These are phyloP conservation scores for Eciton burchellii DNA, from an alignment of 1,140 invertebrate species.

Conservation along the genomic window DNA sequence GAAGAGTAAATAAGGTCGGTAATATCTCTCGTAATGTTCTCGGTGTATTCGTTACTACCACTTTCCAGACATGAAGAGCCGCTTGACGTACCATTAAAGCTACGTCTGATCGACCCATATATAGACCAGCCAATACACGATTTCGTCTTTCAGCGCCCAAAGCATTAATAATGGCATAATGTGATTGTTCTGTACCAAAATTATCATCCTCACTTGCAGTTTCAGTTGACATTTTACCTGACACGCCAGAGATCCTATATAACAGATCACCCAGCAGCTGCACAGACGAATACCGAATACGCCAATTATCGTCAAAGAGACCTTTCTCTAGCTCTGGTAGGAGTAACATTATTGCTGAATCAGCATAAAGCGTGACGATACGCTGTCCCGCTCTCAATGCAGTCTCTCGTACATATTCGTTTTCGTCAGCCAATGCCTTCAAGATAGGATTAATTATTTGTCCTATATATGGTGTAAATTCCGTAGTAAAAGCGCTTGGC, in stretches of 20 bases:
- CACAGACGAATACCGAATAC: slow-evolving; percentile 98
- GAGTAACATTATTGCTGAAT: slow-evolving; percentile 96
- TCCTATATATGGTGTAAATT: slow-evolving; percentile 98
- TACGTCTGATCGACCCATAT: slow-evolving; percentile 99
- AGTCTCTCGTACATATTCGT: slow-evolving; percentile 99
- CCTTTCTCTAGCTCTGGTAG: slow-evolving; percentile 97
- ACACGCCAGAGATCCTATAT: slow-evolving; percentile 98
- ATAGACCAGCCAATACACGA: slow-evolving; percentile 96
- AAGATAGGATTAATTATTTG: slow-evolving; percentile 99
- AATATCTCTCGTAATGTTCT: slow-evolving; percentile 98
- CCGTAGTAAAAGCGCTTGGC: slow-evolving; percentile 97
- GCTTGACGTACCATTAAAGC: slow-evolving; percentile 98
- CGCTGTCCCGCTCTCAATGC: slow-evolving; percentile 98
- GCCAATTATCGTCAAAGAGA: slow-evolving; percentile 99
- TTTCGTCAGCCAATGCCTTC: slow-evolving; percentile 99
- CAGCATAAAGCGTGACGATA: slow-evolving; percentile 98
- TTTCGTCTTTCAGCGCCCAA: slow-evolving; percentile 96
- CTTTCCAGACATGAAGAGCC: slow-evolving; percentile 98
- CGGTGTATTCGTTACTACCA: slow-evolving; percentile 98
- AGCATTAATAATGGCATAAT: slow-evolving; percentile 94
- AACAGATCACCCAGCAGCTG: slow-evolving; percentile 98
- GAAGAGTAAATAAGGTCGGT: slow-evolving; percentile 95
- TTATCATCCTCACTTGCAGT: slow-evolving; percentile 99
- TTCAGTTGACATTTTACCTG: slow-evolving; percentile 99
- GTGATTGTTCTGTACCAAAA: slow-evolving; percentile 98